A percentile compares a stretch with the other conserved stretches of the same genome.
Conservation (phyloP, 2,113 vertebrate genomes). For the zebrafish (Danio rerio) region GRCz12tu NC_133185.1:24896501-24897000, state of each 20-base stretch:
- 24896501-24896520: not conserved
- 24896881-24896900: constrained; percentile 1
- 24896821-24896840: not conserved
- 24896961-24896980: not conserved
- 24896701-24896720: constrained; percentile 7
- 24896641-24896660: constrained; percentile 30
- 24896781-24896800: constrained; percentile 42
- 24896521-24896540: constrained; percentile 2
- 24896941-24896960: not conserved
- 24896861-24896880: constrained; percentile 17
- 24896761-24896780: constrained; percentile 37
- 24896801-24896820: constrained; percentile 11
- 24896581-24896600: constrained; percentile 28
- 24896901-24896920: not conserved
- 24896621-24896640: constrained; percentile 50
- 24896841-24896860: constrained; percentile 9
- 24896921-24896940: not conserved
- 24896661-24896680: constrained; percentile 45
- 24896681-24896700: constrained; percentile 30
- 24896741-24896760: constrained; percentile 36
- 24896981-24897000: not conserved
- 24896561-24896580: constrained; percentile 28
- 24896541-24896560: constrained; percentile 11
- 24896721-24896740: constrained; percentile 35
- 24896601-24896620: constrained; percentile 50